Base-by-base conservation (phyloP, 2,113 vertebrate species). In the Spea bombifrons region DNA sequence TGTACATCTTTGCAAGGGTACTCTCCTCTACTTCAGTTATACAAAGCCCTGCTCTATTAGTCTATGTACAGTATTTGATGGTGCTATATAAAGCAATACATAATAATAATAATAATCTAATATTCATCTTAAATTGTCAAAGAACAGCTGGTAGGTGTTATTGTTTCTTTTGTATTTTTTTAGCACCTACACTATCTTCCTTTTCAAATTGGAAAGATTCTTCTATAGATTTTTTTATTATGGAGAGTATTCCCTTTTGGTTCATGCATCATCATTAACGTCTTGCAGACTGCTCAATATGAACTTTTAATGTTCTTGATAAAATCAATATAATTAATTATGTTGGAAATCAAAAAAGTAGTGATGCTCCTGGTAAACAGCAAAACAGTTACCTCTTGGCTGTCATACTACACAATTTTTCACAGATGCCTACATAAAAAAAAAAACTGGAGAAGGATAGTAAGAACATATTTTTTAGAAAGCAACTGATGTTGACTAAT, bases 311-410 rank as follows among this genome's bases (percentile, higher is more conserved):
- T 59, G 55, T 13, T 59, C 55, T 59, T 59, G 8, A 59, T 59
- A 59, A 59, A 59, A 59, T 59, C 55, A 12, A 13, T 59, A 59
- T 59, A 59, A 59, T 59, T 59, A 59, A 59, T 59, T 59, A 13
- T 12, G 4, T 12, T 13, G 4, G 55, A 2, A 13, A 59, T 59
- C 15, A 13, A 13, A 10, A 30, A 59, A 8, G 7, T 13, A 59
- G 55, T 59, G 55, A 59, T 13, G 10, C 15, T 59, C 15, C 15
- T 59, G 15, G 55, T 59, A 59, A 12, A 59, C 12, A 9, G 6
- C 9, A 10, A 52, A 7, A 52, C 9, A 52, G 6, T 52, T 7
- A 52, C 50, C 6, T 52, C 6, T 30, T 30, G 6, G 9, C 50
- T 52, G 50, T 10, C 50, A 52, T 52, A 7, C 6, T 52, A 30